Evolutionary conservation across 2,797 vertebrate genomes (phyloP), one percentile per base, ranked within the genome.

Genomic region (Philypnodon macrostomus): DNA sequence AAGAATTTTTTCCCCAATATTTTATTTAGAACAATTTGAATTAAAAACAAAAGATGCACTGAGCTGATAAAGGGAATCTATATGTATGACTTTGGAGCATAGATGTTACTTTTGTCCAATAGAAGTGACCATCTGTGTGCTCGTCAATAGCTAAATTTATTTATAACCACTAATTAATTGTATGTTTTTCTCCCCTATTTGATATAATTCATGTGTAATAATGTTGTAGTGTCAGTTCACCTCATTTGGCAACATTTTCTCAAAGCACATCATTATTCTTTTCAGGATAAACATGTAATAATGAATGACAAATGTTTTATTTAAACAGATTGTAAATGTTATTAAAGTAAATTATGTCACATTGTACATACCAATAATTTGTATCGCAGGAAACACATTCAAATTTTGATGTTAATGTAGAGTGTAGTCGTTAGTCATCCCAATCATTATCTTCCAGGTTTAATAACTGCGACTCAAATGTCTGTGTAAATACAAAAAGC

Each of bases 51-150:
- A 81, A 83, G 91, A 93, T 94, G 94, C 94, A 96, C 93, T 97
- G 93, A 95, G 85, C 81, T 93, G 86, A 90, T 80, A 90, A 94
- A 96, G 93, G 93, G 93, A 95, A 92, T 85, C 78, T 85, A 87
- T 85, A 80, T 81, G 85, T 85, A 84, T 71, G 64, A 76, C 42
- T 45, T 67, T 73, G 79, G 60, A 71, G 72, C 52, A 76, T 81
- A 68, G 57, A 42, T 50, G 81, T 80, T 76, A 58, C 67, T 75
- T 80, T 84, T 67, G 58, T 73, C 79, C 69, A 67, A 63, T 76
- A 77, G 63, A 81, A 83, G 70, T 77, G 74, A 77, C 79, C 66
- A 74, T 77, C 14, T 72, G 54, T 71, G 67, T 85, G 75, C 66
- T 63, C 63, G 74, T 87, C 77, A 85, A 87, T 77, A 82, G 73